Base-by-base conservation (phyloP, 2,888 invertebrate species). In the Orchestes rusci region DNA sequence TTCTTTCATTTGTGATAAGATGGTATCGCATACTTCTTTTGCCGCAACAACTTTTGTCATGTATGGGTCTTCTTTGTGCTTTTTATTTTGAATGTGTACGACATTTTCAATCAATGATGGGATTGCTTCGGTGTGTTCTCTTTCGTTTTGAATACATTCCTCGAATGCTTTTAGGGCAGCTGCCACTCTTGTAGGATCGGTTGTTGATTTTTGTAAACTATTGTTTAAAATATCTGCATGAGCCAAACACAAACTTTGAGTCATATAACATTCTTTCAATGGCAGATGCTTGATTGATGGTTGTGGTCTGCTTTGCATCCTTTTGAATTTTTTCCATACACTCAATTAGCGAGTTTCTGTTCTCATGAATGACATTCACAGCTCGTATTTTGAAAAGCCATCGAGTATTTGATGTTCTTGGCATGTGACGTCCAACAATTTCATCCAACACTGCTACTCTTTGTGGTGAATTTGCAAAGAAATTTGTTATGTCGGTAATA, bases 11-110 rank as follows among this genome's bases (percentile, higher is more conserved):
- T 15, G 38, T 3, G 23, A 29, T 16, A 55, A 41, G 31, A 61
- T 58, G 23, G 44, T 40, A 46, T 59, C 58, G 49, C 57, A 59
- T 5, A 59, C 53, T 39, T 44, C 44, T 17, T 40, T 48, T 3
- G 45, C 40, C 41, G 47, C 19, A 4, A 40, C 44, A 8, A 29
- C 16, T 38, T 17, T 38, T 28, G 16, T n/a, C 8, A 28, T 29
- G 18, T 39, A 29, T 8, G 38, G 15, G 17, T 38, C 29, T 38
- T 38, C 38, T n/a, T 38, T 38, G 4, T n/a, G 16, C 12, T 30
- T 38, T 29, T 28, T 38, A 38, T 8, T 29, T 38, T 16, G 16
- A 28, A 16, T 29, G 12, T 29, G 16, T 10, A 12, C 12, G 4
- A 16, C 18, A 17, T 28, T 16, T 7, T 17, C 35, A 19, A 35